Evolutionary conservation across 2,113 vertebrate species (phyloP).

Genomic region (Sialia sialis): DNA sequence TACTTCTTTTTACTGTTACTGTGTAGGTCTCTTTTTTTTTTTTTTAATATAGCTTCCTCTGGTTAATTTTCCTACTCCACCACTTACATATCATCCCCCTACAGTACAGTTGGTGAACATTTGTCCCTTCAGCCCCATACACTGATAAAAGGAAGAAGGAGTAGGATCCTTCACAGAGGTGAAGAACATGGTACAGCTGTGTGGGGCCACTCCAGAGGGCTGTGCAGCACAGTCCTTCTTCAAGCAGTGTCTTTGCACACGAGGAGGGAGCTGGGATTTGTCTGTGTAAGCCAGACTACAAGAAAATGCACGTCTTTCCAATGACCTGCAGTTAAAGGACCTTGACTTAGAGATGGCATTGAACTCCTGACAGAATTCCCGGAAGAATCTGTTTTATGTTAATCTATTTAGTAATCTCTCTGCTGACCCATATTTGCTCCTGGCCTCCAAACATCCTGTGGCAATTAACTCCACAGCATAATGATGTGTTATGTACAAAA

Average conservation of each 20-base stretch:
- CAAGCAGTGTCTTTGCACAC: neutral
- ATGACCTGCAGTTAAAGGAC: neutral
- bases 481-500: neutral
- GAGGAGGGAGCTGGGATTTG: neutral
- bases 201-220: neutral
- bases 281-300: neutral
- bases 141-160: neutral
- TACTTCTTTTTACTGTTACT: neutral
- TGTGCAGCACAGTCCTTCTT: neutral
- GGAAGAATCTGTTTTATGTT: neutral
- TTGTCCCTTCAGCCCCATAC: neutral
- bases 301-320: neutral
- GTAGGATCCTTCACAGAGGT: neutral
- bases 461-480: neutral
- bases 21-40: neutral
- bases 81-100: fast-evolving
- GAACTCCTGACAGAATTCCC: neutral
- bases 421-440: neutral
- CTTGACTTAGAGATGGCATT: neutral
- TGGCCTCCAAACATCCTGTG: neutral
- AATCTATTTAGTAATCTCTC: neutral
- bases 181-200: neutral
- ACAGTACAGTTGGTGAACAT: neutral
- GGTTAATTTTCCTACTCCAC: neutral
- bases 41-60: neutral